Percentiles rank a stretch among this genome's conserved stretches.
Conservation (phyloP, 2,888 invertebrate species). For the Drosophila macrospina region DNA sequence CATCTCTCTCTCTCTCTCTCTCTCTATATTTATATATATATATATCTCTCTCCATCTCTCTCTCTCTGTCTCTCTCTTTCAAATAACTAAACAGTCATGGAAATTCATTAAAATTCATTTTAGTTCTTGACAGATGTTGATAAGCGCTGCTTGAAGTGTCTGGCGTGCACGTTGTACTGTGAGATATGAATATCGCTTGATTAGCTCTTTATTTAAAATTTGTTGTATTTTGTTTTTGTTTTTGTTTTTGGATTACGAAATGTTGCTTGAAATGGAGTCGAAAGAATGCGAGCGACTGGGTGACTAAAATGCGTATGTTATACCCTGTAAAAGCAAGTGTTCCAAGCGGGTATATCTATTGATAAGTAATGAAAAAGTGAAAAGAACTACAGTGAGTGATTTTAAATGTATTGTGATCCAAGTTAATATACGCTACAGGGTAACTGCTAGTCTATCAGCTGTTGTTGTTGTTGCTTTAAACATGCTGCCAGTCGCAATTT, state of each 20-base stretch:
- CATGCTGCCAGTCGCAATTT: slow-evolving; percentile 57
- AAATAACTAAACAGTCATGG: not conserved
- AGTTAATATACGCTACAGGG: too few species aligned
- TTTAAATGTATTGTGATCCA: too few species aligned
- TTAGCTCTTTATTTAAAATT: slow-evolving; percentile 56
- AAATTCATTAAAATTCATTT: slow-evolving; percentile 16
- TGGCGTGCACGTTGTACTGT: slow-evolving; percentile 4
- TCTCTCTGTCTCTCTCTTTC: not conserved
- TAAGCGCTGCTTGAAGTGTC: slow-evolving; percentile 26
- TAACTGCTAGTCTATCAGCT: slow-evolving; percentile 2
- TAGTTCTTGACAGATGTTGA: slow-evolving; percentile 25
- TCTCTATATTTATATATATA: too few species aligned
- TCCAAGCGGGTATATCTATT: not conserved
- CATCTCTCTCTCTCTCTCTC: too few species aligned
- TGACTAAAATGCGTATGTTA: slow-evolving; percentile 25
- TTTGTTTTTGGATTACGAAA: slow-evolving; percentile 48
- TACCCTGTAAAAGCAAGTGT: slow-evolving; percentile 1
- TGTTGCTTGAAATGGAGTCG: slow-evolving; percentile 37
- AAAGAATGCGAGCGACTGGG: slow-evolving; percentile 27
- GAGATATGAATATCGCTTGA: slow-evolving; percentile 52
- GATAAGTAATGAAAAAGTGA: too few species aligned
- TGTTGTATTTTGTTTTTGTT: too few species aligned
- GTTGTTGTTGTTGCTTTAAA: slow-evolving; percentile 34
- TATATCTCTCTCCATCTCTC: too few species aligned
- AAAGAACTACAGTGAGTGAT: too few species aligned